Base-by-base conservation (phyloP, 2,888 invertebrate genomes). In the Nymphalis urticae region DNA sequence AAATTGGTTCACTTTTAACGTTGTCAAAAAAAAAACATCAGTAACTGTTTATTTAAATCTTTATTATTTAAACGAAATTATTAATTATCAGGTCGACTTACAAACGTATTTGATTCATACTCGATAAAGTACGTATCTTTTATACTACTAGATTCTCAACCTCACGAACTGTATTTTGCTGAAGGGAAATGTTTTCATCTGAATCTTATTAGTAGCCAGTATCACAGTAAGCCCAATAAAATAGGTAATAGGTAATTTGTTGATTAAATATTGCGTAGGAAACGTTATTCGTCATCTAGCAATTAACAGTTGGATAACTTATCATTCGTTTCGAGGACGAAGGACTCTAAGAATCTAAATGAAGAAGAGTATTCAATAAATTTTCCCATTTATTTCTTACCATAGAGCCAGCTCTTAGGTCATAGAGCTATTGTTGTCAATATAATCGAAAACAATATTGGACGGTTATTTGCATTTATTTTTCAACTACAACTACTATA, bases 81-180 rank as follows among this genome's bases (percentile, higher is more conserved):
- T 32, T 36, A 56, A 36, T 36, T 32, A 56, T 17, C 24, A 53
- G 32, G 27, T 56, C 56, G 27, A 56, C 56, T 32, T 36, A 56
- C 56, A 56, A 27, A 54, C n/a, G 13, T 27, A 21, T 21, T 24
- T 54, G 24, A 16, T 16, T 54, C 21, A 27, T 27, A 27, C 13
- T 13, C 16, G 16, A 54, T 54, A 27, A 24, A 27, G 17, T 54
- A 54, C 21, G 6, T 24, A 60, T 63, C 53, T 61, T 61, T 53
- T 27, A 59, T 16, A 62, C 50, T 63, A 60, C 42, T 64, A 67
- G 63, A 70, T 70, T 67, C 70, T 61, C 54, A 64, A 67, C 56
- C 54, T 56, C 56, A 19, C 27, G 58, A 51, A 19, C 27, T 6
- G 6, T 53, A 24, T 53, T 47, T 36, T n/a, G 32, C 32, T 56